Evolutionary conservation across 2,888 invertebrate species (phyloP).

Genomic region (Timandra comae): DNA sequence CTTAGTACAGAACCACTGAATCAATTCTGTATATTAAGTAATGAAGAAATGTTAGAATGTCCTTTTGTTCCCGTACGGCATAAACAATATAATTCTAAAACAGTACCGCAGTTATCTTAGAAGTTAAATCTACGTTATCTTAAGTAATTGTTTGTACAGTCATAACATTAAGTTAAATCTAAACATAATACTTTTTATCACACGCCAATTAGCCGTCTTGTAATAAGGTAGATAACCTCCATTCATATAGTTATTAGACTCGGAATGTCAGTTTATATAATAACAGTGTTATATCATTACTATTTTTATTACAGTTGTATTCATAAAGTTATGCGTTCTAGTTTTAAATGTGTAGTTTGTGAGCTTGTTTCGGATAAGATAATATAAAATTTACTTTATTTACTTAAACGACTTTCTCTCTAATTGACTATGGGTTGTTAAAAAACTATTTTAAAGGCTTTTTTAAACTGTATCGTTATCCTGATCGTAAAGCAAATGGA

Average conservation of each 20-base stretch:
- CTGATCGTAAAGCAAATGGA: constrained; percentile 46
- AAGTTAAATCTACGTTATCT: too few relatives aligned
- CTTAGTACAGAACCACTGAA: too few relatives aligned
- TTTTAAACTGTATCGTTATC: constrained; percentile 37
- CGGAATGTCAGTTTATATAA: constrained; percentile 37
- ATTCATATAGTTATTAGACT: constrained; percentile 20
- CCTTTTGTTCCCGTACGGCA: too few relatives aligned
- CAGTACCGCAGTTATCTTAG: too few relatives aligned
- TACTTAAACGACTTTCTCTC: constrained; percentile 43
- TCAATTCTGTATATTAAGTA: too few relatives aligned
- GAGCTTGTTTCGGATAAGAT: constrained; percentile 45
- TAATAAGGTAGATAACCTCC: constrained; percentile 12
- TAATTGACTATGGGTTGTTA: constrained; percentile 52
- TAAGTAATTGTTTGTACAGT: too few relatives aligned
- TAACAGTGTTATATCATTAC: constrained; percentile 41
- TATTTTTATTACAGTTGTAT: constrained; percentile 35
- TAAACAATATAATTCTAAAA: too few relatives aligned
- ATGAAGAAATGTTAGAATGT: too few relatives aligned
- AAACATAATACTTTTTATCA: constrained; percentile 8
- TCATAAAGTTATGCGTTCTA: constrained; percentile 42
- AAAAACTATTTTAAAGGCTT: constrained; percentile 42
- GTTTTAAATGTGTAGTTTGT: constrained; percentile 41
- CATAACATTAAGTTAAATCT: too few relatives aligned
- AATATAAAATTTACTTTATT: constrained; percentile 41
- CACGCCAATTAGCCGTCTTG: constrained; percentile 20